These are phyloP conservation scores for Lissocephala sabroskyi DNA, from an alignment of 2,888 invertebrate genomes.

Conservation along the genomic window DNA sequence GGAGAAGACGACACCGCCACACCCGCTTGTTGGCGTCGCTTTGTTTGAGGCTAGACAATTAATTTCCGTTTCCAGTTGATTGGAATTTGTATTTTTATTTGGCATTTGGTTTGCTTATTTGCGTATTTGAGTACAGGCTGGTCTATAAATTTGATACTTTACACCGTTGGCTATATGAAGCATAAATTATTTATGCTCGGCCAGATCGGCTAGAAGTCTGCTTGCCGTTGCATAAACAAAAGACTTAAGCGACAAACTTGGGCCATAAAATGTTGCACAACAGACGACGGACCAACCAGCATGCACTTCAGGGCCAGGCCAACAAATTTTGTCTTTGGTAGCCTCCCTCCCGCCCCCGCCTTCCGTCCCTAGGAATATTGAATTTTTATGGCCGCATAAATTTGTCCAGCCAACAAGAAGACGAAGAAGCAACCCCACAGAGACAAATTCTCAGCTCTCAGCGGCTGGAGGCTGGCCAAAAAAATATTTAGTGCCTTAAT, in stretches of 20 bases:
- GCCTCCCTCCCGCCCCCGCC: too few species aligned
- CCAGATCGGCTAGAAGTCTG: constrained; percentile 6
- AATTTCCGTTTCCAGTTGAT: too few species aligned
- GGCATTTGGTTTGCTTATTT: constrained; percentile 16
- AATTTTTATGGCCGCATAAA: constrained; percentile 47
- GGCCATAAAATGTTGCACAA: constrained; percentile 25
- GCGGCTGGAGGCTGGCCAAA: too few species aligned
- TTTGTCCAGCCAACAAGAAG: constrained; percentile 19
- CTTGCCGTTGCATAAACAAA: constrained; percentile 44
- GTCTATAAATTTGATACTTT: constrained; percentile 32
- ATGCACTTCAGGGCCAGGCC: constrained; percentile 45
- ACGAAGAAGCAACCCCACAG: constrained; percentile 7
- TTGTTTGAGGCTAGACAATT: neutral
- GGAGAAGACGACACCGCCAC: neutral
- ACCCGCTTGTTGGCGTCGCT: neutral
- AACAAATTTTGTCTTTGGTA: neutral
- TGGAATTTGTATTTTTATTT: constrained; percentile 16
- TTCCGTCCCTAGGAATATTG: constrained; percentile 14
- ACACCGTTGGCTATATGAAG: constrained; percentile 22
- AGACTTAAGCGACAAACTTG: constrained; percentile 44
- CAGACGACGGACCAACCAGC: neutral
- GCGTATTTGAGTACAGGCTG: constrained; percentile 6
- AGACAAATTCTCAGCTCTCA: neutral
- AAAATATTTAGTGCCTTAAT: constrained; percentile 30
- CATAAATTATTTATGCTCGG: constrained; percentile 17